These are phyloP conservation scores for Parnassius mnemosyne DNA, from an alignment of 2,888 invertebrate species.

Conservation along the genomic window DNA sequence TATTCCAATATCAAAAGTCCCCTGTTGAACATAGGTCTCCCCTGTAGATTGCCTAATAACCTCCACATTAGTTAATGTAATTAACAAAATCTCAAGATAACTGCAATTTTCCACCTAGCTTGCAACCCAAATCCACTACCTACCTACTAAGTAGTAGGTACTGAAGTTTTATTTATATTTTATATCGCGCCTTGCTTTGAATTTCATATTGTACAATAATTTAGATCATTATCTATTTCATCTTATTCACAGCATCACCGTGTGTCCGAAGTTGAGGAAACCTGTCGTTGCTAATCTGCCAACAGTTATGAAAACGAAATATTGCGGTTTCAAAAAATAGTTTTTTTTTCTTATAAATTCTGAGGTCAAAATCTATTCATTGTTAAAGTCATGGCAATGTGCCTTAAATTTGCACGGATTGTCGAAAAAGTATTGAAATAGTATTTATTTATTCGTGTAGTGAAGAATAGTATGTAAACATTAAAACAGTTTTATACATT, in stretches of 20 bases:
- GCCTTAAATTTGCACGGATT: conserved; percentile 9
- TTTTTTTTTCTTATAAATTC: not conserved
- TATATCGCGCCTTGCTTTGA: too few species aligned
- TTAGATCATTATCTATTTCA: not conserved
- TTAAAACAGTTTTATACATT: too few species aligned
- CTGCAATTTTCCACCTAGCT: too few species aligned
- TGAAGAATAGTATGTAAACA: not conserved
- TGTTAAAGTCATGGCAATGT: not conserved
- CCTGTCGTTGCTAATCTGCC: conserved; percentile 84
- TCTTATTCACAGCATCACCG: conserved; percentile 80
- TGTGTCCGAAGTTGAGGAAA: conserved; percentile 84
- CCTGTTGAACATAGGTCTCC: too few species aligned
- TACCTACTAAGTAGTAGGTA: too few species aligned
- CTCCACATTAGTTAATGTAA: too few species aligned
- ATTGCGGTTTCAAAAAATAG: conserved; percentile 51
- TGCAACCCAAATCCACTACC: too few species aligned
- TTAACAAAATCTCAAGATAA: too few species aligned
- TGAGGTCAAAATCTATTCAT: conserved; percentile 2
- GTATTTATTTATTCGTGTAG: conserved; percentile 24
- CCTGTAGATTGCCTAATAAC: too few species aligned
- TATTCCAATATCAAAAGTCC: too few species aligned
- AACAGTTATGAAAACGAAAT: conserved; percentile 69
- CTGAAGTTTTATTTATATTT: too few species aligned
- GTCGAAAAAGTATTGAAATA: conserved; percentile 24
- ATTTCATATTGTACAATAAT: too few species aligned